phyloP scores from a whole-genome alignment of 2,888 invertebrate genomes.

The Geotrupes spiniger region DNA sequence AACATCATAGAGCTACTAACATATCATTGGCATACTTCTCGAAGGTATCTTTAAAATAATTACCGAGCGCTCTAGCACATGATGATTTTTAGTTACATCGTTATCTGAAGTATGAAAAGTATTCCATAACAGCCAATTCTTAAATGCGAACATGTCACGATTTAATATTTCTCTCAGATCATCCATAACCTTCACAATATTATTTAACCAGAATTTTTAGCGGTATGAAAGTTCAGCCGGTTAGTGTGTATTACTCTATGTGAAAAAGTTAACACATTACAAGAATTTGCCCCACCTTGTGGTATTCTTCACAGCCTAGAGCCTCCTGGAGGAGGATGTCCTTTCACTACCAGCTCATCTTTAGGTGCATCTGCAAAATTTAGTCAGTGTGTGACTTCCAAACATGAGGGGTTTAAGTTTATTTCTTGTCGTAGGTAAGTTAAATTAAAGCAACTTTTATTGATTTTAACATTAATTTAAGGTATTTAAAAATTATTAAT shows the following conservation, averaged over 20 bases:
- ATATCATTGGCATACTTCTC: too few relatives aligned
- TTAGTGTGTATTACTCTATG: too few relatives aligned
- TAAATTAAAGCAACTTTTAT: conserved; percentile 15
- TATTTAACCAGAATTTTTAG: neutral
- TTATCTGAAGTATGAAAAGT: too few relatives aligned
- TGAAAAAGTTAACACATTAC: conserved; percentile 1
- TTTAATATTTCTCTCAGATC: neutral
- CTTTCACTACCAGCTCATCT: conserved; percentile 43
- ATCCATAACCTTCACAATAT: conserved; percentile 4
- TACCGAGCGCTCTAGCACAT: too few relatives aligned
- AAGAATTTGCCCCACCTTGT: conserved; percentile 15
- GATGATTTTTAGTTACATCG: too few relatives aligned
- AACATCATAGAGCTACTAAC: too few relatives aligned
- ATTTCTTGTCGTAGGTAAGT: conserved; percentile 48
- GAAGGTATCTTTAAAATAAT: too few relatives aligned
- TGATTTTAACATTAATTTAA: too few relatives aligned
- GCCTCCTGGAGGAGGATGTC: conserved; percentile 34
- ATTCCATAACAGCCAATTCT: too few relatives aligned
- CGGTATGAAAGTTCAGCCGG: too few relatives aligned
- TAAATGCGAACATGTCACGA: too few relatives aligned
- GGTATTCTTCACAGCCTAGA: conserved; percentile 18
- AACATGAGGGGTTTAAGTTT: conserved; percentile 48
- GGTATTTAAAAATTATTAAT: too few relatives aligned
- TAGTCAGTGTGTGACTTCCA: conserved; percentile 43
- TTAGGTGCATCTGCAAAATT: conserved; percentile 38